Evolutionary conservation across 1,140 invertebrate genomes (phyloP).

Genomic region (Catajapyx aquilonaris): DNA sequence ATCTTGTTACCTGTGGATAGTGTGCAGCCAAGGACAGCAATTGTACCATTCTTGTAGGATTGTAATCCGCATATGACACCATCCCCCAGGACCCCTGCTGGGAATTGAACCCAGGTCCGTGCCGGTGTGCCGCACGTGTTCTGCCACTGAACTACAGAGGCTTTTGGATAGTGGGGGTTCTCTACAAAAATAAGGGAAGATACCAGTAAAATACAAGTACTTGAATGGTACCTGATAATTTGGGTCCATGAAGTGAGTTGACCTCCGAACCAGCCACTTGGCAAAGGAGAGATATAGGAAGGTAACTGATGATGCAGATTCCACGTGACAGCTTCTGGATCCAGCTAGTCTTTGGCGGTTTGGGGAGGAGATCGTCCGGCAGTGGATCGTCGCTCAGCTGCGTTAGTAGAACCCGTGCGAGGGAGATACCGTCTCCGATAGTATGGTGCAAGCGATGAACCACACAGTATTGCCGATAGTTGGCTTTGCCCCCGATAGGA

Average conservation of each 20-base stretch:
- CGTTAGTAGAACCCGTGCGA: not conserved
- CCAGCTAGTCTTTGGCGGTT: not conserved
- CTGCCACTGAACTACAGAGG: too few relatives aligned
- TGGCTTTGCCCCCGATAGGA: too few relatives aligned
- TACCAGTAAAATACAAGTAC: too few relatives aligned
- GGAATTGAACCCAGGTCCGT: too few relatives aligned
- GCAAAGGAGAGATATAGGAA: not conserved
- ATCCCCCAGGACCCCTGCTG: too few relatives aligned
- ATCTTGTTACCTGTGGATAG: not conserved
- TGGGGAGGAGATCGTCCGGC: not conserved
- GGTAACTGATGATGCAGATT: not conserved
- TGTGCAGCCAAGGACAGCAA: too few relatives aligned
- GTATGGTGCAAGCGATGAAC: not conserved
- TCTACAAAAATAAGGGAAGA: too few relatives aligned
- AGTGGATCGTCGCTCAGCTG: not conserved
- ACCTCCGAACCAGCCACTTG: not conserved
- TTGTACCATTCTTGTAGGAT: too few relatives aligned
- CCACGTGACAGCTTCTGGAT: not conserved
- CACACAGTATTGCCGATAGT: not conserved
- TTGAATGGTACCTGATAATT: too few relatives aligned
- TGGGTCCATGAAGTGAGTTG: not conserved
- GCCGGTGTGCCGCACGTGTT: too few relatives aligned
- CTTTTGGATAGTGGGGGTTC: too few relatives aligned
- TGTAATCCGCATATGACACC: too few relatives aligned
- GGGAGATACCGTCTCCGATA: not conserved